Conservation (phyloP, 2,113 vertebrate genomes). For the Astatotilapia flaviijosephi region DNA sequence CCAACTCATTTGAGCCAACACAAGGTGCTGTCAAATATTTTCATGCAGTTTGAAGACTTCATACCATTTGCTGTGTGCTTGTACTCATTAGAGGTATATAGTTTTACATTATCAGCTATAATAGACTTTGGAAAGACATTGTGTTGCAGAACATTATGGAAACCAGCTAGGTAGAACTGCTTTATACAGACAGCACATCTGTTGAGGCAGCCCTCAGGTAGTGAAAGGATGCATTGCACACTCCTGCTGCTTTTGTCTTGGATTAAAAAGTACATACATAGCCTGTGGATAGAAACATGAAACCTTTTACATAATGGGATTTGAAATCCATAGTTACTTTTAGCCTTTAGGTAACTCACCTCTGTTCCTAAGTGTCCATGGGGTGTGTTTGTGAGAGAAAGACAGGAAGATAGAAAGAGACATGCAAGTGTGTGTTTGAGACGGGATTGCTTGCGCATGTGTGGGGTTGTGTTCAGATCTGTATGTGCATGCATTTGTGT, state of each 20-base stretch:
- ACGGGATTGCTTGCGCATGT: neutral
- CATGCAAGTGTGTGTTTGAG: neutral
- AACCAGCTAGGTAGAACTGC: neutral
- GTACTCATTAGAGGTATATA: neutral
- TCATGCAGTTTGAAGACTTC: neutral
- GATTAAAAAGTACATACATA: conserved; percentile 51
- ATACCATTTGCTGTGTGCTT: neutral
- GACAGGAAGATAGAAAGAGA: neutral
- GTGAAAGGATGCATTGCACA: conserved; percentile 1
- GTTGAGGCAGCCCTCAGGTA: neutral
- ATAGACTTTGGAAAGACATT: neutral
- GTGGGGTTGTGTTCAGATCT: neutral
- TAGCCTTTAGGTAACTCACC: conserved; percentile 35
- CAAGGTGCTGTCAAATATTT: neutral
- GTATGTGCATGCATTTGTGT: neutral
- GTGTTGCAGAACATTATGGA: neutral
- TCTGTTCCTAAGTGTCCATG: neutral
- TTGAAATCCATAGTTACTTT: conserved; percentile 50
- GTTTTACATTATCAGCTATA: neutral
- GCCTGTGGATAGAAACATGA: conserved; percentile 27
- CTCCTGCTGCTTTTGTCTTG: conserved; percentile 40
- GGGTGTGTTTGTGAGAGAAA: neutral
- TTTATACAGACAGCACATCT: conserved; percentile 7
- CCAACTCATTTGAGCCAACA: neutral
- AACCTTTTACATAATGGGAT: conserved; percentile 57